phyloP scores from a whole-genome alignment of 2,888 invertebrate genomes.

The Nezara viridula region DNA sequence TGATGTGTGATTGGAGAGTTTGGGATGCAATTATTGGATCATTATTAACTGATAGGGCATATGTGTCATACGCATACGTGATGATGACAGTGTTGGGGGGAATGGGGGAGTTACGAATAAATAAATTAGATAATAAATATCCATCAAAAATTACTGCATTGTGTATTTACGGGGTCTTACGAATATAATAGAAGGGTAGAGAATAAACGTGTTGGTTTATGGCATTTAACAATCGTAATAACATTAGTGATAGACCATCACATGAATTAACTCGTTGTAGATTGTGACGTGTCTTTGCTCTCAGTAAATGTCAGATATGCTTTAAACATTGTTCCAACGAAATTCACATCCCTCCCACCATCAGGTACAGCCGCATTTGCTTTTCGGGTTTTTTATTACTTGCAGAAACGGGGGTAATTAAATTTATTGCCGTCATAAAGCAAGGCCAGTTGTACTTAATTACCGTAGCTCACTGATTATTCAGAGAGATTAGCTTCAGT shows the following conservation, averaged over 20 bases:
- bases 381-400: neutral
- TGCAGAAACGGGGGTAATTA: neutral
- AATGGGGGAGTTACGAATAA: too few species aligned
- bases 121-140: too few species aligned
- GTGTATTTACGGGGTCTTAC: too few species aligned
- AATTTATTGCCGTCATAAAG: conserved; percentile 36
- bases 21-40: too few species aligned
- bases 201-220: neutral
- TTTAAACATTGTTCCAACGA: neutral
- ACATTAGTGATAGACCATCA: neutral
- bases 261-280: neutral
- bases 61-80: too few species aligned
- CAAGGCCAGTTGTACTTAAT: neutral
- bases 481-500: conserved; percentile 7
- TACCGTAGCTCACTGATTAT: neutral
- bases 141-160: too few species aligned
- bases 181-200: neutral
- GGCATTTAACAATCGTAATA: neutral
- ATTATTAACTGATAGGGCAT: too few species aligned
- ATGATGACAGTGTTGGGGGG: too few species aligned
- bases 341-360: neutral
- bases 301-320: neutral
- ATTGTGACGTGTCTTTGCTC: neutral
- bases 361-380: neutral
- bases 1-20: too few species aligned